Conservation (phyloP, 2,888 invertebrate species). For the Nesidiocoris tenuis region DNA sequence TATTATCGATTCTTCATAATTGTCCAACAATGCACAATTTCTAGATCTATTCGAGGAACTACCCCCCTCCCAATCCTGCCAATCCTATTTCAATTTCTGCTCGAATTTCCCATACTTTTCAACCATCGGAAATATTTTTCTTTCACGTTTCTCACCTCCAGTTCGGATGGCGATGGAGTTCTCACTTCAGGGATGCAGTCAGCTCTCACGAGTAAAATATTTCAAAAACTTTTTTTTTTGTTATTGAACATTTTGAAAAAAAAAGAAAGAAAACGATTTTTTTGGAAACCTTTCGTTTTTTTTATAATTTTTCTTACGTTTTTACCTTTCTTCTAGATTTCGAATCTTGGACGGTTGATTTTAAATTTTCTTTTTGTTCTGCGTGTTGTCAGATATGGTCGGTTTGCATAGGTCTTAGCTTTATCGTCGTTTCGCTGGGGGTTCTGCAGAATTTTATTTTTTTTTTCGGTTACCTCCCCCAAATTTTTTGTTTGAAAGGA, state of each 20-base stretch:
- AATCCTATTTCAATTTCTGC: neutral
- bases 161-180: conserved; percentile 95
- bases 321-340: neutral
- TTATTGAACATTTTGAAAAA: neutral
- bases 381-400: neutral
- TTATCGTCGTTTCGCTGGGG: conserved; percentile 3
- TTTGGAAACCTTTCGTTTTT: neutral
- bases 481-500: no score
- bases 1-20: no score
- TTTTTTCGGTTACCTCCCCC: neutral
- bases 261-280: neutral
- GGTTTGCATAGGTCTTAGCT: conserved; percentile 3
- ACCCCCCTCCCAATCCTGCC: no score
- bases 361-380: neutral
- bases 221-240: conserved; percentile 24
- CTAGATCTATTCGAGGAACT: no score
- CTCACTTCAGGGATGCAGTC: conserved; percentile 95
- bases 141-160: conserved; percentile 53
- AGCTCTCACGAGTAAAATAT: conserved; percentile 75
- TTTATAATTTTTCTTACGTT: conserved; percentile 5
- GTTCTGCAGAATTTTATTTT: neutral
- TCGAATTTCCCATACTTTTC: neutral
- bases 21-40: no score
- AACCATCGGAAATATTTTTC: neutral
- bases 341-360: neutral